Base-by-base conservation (phyloP, 1,140 invertebrate species). In the Portunus trituberculatus region DNA sequence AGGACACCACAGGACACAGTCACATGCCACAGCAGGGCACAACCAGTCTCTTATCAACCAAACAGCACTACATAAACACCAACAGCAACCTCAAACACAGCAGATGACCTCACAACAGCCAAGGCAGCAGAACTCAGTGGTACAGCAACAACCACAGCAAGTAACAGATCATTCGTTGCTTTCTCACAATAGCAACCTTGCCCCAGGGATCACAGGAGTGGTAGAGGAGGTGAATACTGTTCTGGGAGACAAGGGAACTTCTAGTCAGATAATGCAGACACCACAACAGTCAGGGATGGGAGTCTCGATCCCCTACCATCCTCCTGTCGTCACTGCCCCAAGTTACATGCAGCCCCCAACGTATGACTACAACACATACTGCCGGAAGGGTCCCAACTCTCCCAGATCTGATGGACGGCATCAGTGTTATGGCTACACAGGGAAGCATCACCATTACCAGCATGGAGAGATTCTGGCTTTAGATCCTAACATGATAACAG, bases 71-170 rank as follows among this genome's bases (percentile, higher is more conserved):
- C 94, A 92, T 28, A 83, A 95, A 39, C 84, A 95, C 29, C 94
- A 95, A 29, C 94, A 95, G 29, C 94, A 95, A 32, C 88, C 90
- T n/a, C 90, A 48, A n/a, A 84, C 90, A 92, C 94, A 95, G 45
- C 93, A 95, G 52, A 59, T 87, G 14, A 28, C 86, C 52, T 88
- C 93, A 48, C 91, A 93, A 39, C 93, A 94, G 45, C 93, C 67
- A 91, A 87, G 91, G n/a, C 93, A 94, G 59, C 93, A 95, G 48
- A 95, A 95, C 48, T 20, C 94, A n/a, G 52, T 93, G 25, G 82
- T 95, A 20, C 95, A 95, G n/a, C 95, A 95, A 45, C 95, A 95
- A n/a, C 95, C 93, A 28, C 95, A 95, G 67, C 94, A 95, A 88
- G 88, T 91, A 6, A n/a, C 59, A 25, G 95, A 88, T 25, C 95